Percentiles rank a stretch among this genome's conserved stretches.
Conservation (phyloP, 2,888 invertebrate genomes). For the Tanaodytes sp. region DNA sequence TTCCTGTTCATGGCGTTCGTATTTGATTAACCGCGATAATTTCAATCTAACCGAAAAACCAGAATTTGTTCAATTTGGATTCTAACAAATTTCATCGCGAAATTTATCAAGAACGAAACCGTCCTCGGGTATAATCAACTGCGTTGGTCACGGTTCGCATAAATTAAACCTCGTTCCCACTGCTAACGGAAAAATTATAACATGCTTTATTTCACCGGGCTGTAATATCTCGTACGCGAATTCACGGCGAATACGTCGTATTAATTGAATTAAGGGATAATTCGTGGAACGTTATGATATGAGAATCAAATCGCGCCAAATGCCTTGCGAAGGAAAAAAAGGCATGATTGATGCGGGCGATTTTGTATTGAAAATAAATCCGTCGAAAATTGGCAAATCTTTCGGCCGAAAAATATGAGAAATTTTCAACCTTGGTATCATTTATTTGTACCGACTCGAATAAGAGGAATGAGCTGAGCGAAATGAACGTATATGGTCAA, state of each 20-base stretch:
- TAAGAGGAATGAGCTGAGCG: constrained; percentile 59
- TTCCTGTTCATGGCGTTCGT: too few relatives aligned
- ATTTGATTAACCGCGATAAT: too few relatives aligned
- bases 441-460: constrained; percentile 64
- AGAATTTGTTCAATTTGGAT: too few relatives aligned
- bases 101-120: too few relatives aligned
- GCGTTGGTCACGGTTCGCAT: too few relatives aligned
- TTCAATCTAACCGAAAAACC: too few relatives aligned
- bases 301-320: constrained; percentile 35
- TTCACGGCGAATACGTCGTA: constrained; percentile 14
- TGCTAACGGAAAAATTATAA: too few relatives aligned
- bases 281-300: constrained; percentile 16
- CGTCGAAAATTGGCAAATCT: constrained; percentile 48
- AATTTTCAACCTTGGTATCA: constrained; percentile 52
- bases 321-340: constrained; percentile 21
- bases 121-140: too few relatives aligned
- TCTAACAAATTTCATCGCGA: too few relatives aligned
- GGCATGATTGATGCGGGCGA: constrained; percentile 35
- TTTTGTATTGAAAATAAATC: constrained; percentile 50
- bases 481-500: constrained; percentile 54
- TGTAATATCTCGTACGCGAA: constrained; percentile 14
- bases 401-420: constrained; percentile 50
- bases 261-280: constrained; percentile 27
- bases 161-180: too few relatives aligned
- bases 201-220: constrained; percentile 4